phyloP scores from a whole-genome alignment of 2,888 invertebrate genomes.

The Thereva unica region DNA sequence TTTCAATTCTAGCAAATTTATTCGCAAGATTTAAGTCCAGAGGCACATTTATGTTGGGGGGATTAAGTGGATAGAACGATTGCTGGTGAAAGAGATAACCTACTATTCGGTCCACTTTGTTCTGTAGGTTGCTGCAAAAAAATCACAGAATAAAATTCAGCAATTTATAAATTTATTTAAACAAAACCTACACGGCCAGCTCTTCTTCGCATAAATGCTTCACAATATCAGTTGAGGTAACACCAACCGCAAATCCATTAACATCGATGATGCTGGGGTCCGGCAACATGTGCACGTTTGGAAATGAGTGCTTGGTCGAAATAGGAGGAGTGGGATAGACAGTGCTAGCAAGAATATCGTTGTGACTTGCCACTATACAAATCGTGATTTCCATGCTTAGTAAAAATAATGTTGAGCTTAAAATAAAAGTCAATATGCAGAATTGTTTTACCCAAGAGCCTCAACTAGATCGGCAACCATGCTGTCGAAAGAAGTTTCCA shows the following conservation, averaged over 20 bases:
- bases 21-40: slow-evolving; percentile 75
- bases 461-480: slow-evolving; percentile 69
- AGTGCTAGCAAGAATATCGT: slow-evolving; percentile 77
- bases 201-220: slow-evolving; percentile 83
- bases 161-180: slow-evolving; percentile 16
- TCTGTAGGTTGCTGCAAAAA: slow-evolving; percentile 59
- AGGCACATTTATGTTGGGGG: slow-evolving; percentile 67
- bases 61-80: slow-evolving; percentile 81
- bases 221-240: slow-evolving; percentile 81
- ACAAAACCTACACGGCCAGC: slow-evolving; percentile 66
- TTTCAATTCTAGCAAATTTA: slow-evolving; percentile 70
- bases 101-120: slow-evolving; percentile 76
- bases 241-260: slow-evolving; percentile 74
- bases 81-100: slow-evolving; percentile 77
- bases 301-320: slow-evolving; percentile 61
- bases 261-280: slow-evolving; percentile 82
- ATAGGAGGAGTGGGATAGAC: slow-evolving; percentile 86
- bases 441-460: slow-evolving; percentile 63
- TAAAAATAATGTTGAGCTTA: slow-evolving; percentile 43
- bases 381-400: slow-evolving; percentile 69
- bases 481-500: slow-evolving; percentile 74
- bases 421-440: slow-evolving; percentile 36
- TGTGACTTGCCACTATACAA: slow-evolving; percentile 73
- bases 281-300: slow-evolving; percentile 71
- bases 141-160: not conserved